A percentile compares a stretch with the other conserved stretches of the same genome.
phyloP scores from a whole-genome alignment of 2,113 vertebrate species.

The Stigmatopora nigra region DNA sequence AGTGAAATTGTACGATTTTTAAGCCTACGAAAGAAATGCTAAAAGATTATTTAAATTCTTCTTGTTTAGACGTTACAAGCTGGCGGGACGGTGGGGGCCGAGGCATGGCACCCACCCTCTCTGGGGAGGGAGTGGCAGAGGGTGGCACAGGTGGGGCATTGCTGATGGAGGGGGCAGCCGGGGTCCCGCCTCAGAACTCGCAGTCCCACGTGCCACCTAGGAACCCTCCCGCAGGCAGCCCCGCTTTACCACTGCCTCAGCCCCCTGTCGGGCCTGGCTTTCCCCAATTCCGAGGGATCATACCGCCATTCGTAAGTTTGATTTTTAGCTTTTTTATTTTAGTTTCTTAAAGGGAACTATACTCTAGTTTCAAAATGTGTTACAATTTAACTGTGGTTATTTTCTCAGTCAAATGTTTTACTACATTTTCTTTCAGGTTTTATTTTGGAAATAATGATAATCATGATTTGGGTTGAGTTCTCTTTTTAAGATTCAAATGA shows the following conservation, averaged over 20 bases:
- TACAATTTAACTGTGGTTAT: too few species aligned
- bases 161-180: conserved; percentile 69
- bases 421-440: too few species aligned
- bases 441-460: too few species aligned
- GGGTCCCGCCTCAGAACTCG: conserved; percentile 57
- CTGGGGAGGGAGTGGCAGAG: conserved; percentile 72
- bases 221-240: conserved; percentile 72
- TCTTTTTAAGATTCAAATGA: too few species aligned
- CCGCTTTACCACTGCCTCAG: conserved; percentile 75
- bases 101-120: conserved; percentile 71
- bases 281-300: conserved; percentile 82
- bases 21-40: not conserved
- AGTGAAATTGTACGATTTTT: not conserved
- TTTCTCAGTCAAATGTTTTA: too few species aligned
- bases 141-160: conserved; percentile 69
- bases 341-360: too few species aligned
- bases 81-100: conserved; percentile 94
- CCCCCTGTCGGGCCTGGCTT: conserved; percentile 79
- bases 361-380: too few species aligned
- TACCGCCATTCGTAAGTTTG: conserved; percentile 83
- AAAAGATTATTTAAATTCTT: not conserved
- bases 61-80: conserved; percentile 77
- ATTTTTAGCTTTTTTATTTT: not conserved
- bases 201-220: conserved; percentile 71
- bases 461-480: not conserved